These are phyloP conservation scores for Anhinga rufa DNA, from an alignment of 2,113 vertebrate genomes.

Conservation along the genomic window DNA sequence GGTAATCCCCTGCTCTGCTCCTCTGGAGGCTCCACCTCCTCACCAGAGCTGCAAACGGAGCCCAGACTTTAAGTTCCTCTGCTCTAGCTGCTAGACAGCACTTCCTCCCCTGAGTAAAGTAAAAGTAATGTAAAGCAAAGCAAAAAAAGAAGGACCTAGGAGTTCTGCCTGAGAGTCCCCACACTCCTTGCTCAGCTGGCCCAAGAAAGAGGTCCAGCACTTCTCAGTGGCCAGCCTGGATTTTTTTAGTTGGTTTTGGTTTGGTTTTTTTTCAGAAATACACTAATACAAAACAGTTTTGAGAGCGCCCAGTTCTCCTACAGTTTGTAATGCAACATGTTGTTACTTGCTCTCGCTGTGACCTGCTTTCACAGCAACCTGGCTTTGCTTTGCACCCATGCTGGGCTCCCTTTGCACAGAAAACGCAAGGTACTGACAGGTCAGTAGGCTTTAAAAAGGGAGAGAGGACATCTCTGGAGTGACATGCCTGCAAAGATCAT, in stretches of 20 bases:
- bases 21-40: not conserved
- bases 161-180: not conserved
- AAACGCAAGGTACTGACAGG: not conserved
- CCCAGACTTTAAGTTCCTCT: not conserved
- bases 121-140: not conserved
- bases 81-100: not conserved
- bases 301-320: not conserved
- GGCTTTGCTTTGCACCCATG: not conserved
- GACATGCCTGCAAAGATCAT: not conserved
- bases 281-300: not conserved
- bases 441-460: not conserved
- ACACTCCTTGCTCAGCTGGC: not conserved
- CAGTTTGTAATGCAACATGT: accelerated
- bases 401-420: not conserved
- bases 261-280: not conserved
- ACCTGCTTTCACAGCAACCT: not conserved
- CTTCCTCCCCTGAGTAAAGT: not conserved
- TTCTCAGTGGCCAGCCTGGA: not conserved
- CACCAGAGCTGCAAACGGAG: not conserved
- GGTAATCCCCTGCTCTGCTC: not conserved
- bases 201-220: not conserved
- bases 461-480: not conserved
- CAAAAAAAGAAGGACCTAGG: not conserved
- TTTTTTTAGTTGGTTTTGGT: too few species aligned
- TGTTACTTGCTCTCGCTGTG: not conserved